Evolutionary conservation across 2,888 invertebrate species (phyloP), one percentile per base, ranked within the genome.

Genomic region (Trichopria drosophilae): DNA sequence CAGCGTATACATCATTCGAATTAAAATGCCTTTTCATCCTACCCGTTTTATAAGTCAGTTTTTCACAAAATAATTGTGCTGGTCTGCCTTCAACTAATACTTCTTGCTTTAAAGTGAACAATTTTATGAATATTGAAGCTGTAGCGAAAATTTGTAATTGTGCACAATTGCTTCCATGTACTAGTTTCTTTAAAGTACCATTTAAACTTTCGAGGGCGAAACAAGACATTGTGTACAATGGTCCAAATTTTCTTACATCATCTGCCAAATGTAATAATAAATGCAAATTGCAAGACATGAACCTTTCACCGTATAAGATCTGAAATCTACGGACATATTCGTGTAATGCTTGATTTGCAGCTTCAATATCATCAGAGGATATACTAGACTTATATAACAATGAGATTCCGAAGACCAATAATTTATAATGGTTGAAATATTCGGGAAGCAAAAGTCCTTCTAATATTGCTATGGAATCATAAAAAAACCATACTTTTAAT

Each of bases 131-230:
- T 26, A 42, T 23, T n/a, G 37, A 39, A 12, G 41, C 16, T 4
- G 43, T 15, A n/a, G 41, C 46, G 19, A 20, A 57, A 26, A 57
- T 57, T 49, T 52, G 54, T 16, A 57, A 34, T 26, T 51, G 37
- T 1, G 57, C 49, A 34, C 46, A 29, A 3, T 54, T 57, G 43
- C 57, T 57, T 10, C 57, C 44, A 26, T 54, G 54, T 16, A 55
- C 41, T 9, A 47, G 18, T 16, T 37, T 42, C 18, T 52, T 52
- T 7, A 52, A 22, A 7, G 12, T 35, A 1, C 54, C 54, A 35
- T 57, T 57, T 10, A 51, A 13, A 44, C 54, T 43, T 23, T 54
- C 57, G 37, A 44, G 50, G 3, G 57, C 49, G 37, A n/a, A 9
- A 47, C 54, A 54, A 6, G 44, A 45, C 4, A 40, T 53, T n/a